A percentile compares a stretch with the other conserved stretches of the same genome.
Evolutionary conservation across 2,113 vertebrate species (phyloP).

Genomic region (Dasyurus viverrinus): DNA sequence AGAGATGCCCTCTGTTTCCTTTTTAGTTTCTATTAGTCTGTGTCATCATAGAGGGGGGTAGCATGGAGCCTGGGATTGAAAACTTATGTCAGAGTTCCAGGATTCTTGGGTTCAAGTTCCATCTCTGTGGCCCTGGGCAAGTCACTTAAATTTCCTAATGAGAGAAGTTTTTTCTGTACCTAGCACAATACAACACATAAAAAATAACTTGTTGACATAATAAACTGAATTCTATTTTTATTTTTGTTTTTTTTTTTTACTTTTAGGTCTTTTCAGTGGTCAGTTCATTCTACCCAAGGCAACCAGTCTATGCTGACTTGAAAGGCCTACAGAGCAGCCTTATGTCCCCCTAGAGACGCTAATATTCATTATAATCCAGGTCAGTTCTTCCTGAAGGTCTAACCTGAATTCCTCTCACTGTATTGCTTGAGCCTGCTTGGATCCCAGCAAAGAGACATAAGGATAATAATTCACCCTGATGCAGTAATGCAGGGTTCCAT

Average conservation of each 20-base stretch:
- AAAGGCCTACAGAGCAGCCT: neutral
- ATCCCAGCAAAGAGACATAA: neutral
- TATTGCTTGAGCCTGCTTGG: neutral
- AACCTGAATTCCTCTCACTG: neutral
- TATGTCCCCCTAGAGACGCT: neutral
- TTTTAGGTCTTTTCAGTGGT: neutral
- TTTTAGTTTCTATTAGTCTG: neutral
- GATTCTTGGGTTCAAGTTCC: neutral
- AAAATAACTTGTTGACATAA: neutral
- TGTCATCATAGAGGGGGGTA: conserved; percentile 81
- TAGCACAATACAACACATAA: neutral
- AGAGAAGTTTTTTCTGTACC: neutral
- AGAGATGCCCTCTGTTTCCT: neutral
- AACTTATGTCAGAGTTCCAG: neutral
- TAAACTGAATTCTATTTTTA: neutral
- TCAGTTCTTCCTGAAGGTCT: neutral
- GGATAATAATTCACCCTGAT: neutral
- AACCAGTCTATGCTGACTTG: neutral
- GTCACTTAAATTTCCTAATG: neutral
- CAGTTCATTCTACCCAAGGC: neutral
- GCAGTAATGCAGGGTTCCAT: neutral
- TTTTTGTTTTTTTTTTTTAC: neutral
- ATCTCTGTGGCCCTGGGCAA: neutral
- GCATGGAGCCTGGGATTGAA: neutral
- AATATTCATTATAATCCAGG: neutral